phyloP scores from a whole-genome alignment of 2,113 vertebrate species.

The Petaurus breviceps region DNA sequence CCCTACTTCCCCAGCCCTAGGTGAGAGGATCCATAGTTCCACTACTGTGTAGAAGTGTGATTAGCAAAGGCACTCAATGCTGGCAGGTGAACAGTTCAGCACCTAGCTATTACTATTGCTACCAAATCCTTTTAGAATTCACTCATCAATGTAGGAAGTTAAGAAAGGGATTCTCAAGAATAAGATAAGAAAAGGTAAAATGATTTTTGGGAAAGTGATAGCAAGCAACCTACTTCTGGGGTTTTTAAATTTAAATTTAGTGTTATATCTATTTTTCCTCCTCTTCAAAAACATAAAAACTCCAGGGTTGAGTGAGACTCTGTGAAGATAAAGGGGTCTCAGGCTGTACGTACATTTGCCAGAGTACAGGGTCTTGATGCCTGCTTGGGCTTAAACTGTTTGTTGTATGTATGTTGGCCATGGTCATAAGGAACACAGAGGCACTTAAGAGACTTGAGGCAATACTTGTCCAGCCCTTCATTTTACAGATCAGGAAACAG shows the following conservation, averaged over 20 bases:
- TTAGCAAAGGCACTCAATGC: not conserved
- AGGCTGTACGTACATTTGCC: not conserved
- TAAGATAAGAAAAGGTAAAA: not conserved
- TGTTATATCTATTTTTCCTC: not conserved
- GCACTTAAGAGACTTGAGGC: too few relatives aligned
- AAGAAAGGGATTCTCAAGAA: not conserved
- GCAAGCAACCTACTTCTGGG: not conserved
- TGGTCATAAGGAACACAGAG: too few relatives aligned
- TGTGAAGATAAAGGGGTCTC: not conserved
- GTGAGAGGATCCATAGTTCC: not conserved
- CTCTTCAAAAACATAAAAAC: not conserved
- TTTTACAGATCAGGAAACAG: not conserved
- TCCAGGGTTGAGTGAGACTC: slow-evolving; percentile 2
- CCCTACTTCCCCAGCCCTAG: not conserved
- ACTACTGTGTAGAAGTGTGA: not conserved
- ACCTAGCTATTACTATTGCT: not conserved
- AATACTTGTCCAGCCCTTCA: not conserved
- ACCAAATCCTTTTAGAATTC: not conserved
- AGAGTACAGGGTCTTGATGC: not conserved
- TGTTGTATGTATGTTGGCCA: too few relatives aligned
- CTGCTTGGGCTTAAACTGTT: too few relatives aligned
- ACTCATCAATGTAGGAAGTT: not conserved
- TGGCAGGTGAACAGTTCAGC: not conserved
- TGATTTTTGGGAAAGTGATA: too few relatives aligned
- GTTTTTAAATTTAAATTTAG: not conserved